Conservation (phyloP, 1,140 invertebrate species). For the Hypothenemus hampei region DNA sequence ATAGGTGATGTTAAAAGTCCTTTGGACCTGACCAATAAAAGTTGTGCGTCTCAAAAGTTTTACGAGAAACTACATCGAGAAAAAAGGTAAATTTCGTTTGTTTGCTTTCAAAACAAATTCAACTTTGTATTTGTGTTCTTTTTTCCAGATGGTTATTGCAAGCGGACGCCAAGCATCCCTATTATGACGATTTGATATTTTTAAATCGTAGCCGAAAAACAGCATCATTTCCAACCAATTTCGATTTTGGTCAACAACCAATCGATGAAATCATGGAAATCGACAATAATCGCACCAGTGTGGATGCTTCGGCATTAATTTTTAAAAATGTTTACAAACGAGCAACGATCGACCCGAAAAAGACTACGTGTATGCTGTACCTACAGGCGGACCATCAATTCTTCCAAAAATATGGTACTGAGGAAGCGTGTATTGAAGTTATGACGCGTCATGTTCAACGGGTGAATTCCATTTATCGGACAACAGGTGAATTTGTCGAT, state of each 20-base stretch:
- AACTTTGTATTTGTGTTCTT: too few relatives aligned
- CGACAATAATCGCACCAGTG: constrained; percentile 33
- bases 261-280: constrained; percentile 40
- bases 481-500: constrained; percentile 61
- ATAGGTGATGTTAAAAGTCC: constrained; percentile 72
- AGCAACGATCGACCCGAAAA: constrained; percentile 70
- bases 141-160: constrained; percentile 46
- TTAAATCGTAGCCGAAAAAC: constrained; percentile 25
- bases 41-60: constrained; percentile 55
- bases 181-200: constrained; percentile 31
- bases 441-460: constrained; percentile 92
- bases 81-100: not conserved
- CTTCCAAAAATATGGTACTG: constrained; percentile 84
- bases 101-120: too few relatives aligned
- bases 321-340: constrained; percentile 64
- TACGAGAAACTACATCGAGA: not conserved
- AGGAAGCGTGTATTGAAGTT: constrained; percentile 91
- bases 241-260: constrained; percentile 39
- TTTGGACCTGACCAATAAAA: constrained; percentile 24
- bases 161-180: constrained; percentile 42
- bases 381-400: constrained; percentile 87
- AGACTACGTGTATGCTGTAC: constrained; percentile 86
- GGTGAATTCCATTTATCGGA: constrained; percentile 87
- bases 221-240: constrained; percentile 30
- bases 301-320: constrained; percentile 40